Conservation (phyloP, 23 tunicate species). For the Aplidium turbinatum region DNA sequence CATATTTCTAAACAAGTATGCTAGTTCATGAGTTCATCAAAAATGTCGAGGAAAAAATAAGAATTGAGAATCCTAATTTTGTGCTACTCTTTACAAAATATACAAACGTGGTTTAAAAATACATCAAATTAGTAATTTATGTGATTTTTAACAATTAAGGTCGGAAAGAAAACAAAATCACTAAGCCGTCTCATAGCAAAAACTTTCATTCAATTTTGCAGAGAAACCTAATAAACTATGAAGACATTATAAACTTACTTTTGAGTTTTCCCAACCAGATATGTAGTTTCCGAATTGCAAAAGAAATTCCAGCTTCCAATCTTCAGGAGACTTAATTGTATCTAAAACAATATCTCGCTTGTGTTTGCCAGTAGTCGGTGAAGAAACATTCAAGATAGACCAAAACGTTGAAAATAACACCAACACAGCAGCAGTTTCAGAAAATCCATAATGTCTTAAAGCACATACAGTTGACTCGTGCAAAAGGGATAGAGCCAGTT, state of each 20-base stretch:
- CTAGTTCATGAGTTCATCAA: too few species aligned
- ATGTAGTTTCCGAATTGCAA: constrained; percentile 2
- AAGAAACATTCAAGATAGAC: background rate
- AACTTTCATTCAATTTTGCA: too few species aligned
- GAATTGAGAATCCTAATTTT: too few species aligned
- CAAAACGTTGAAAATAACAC: constrained; percentile 17
- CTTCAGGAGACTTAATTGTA: constrained; percentile 1
- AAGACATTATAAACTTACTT: constrained; percentile 7
- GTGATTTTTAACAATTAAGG: too few species aligned
- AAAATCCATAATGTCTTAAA: constrained; percentile 5
- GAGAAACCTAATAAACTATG: too few species aligned
- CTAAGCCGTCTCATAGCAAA: too few species aligned
- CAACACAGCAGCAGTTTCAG: constrained; percentile 23
- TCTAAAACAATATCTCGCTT: background rate
- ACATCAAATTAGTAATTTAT: too few species aligned
- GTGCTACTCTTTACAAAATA: too few species aligned
- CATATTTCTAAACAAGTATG: too few species aligned
- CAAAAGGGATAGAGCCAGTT: constrained; percentile 3
- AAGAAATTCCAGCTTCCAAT: constrained; percentile 29
- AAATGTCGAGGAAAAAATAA: too few species aligned
- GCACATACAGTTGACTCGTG: constrained; percentile 18
- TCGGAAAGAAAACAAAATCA: too few species aligned
- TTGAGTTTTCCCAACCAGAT: constrained; percentile 26
- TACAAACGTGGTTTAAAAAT: too few species aligned
- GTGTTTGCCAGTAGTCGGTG: constrained; percentile 22